phyloP scores from a whole-genome alignment of 2,888 invertebrate genomes.

The Cephus sareptanus region DNA sequence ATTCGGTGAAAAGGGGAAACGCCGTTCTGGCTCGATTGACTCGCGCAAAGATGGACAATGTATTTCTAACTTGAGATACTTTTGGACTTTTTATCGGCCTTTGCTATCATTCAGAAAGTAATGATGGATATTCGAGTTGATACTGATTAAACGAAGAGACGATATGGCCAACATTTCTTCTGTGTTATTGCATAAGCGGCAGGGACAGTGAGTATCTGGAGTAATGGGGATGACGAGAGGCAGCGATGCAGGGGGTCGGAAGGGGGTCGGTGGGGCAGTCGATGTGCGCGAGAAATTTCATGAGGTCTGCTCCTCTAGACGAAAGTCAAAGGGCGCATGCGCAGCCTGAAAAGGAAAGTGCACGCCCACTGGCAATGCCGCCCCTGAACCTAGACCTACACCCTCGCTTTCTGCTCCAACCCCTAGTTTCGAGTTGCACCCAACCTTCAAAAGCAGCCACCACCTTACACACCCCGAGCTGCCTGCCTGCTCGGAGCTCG shows the following conservation, averaged over 20 bases:
- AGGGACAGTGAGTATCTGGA: constrained; percentile 15
- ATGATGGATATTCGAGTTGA: neutral
- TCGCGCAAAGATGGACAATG: neutral
- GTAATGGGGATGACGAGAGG: constrained; percentile 25
- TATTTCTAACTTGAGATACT: too few relatives aligned
- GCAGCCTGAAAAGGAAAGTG: constrained; percentile 62
- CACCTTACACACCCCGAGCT: constrained; percentile 12
- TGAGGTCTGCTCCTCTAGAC: neutral
- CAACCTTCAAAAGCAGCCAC: constrained; percentile 54
- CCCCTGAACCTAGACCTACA: constrained; percentile 63
- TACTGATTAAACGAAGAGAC: neutral
- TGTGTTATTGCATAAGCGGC: neutral
- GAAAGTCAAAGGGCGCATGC: constrained; percentile 48
- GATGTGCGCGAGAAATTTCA: neutral
- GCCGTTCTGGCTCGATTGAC: neutral
- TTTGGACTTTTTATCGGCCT: neutral
- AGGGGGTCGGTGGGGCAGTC: constrained; percentile 10
- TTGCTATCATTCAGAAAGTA: neutral
- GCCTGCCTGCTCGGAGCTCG: constrained; percentile 1
- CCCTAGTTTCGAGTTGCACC: constrained; percentile 55
- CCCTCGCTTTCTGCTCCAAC: constrained; percentile 42
- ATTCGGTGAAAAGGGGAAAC: constrained; percentile 22
- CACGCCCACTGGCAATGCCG: constrained; percentile 56
- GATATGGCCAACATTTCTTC: neutral
- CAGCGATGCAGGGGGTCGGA: constrained; percentile 24